Conservation (phyloP, 2,888 invertebrate species). For the Prosapia bicincta region DNA sequence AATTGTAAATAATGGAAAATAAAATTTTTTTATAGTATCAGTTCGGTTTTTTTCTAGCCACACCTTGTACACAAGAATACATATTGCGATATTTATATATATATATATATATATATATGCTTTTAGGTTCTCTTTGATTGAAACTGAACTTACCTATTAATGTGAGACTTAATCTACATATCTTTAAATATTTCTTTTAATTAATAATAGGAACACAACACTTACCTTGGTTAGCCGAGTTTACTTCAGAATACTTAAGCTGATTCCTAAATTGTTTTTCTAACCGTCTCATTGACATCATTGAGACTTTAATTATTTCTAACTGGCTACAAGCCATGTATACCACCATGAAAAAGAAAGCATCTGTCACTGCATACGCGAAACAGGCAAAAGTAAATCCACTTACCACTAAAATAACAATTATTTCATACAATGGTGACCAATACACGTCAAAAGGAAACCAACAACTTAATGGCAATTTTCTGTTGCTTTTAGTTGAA, state of each 20-base stretch:
- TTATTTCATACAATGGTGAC: constrained; percentile 14
- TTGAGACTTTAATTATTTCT: constrained; percentile 5
- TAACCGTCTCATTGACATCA: not conserved
- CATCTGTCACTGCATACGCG: not conserved
- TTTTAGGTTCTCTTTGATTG: too few species aligned
- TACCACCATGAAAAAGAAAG: constrained; percentile 15
- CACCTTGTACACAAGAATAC: too few species aligned
- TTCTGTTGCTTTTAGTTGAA: not conserved
- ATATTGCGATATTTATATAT: too few species aligned
- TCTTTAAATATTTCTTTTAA: too few species aligned
- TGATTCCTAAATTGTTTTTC: not conserved
- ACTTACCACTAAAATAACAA: not conserved
- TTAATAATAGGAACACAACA: too few species aligned
- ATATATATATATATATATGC: too few species aligned
- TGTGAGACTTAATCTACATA: too few species aligned
- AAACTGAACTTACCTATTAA: too few species aligned
- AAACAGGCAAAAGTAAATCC: not conserved
- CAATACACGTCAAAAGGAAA: constrained; percentile 8
- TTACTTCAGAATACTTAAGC: not conserved
- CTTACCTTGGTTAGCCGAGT: not conserved
- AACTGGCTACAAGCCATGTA: constrained; percentile 13
- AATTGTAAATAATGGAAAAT: too few species aligned
- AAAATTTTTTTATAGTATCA: too few species aligned
- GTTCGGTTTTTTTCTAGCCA: too few species aligned
- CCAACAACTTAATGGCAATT: constrained; percentile 12